Evolutionary conservation across 2,888 invertebrate genomes (phyloP), one percentile per base, ranked within the genome.

Genomic region (Argyresthia goedartella): DNA sequence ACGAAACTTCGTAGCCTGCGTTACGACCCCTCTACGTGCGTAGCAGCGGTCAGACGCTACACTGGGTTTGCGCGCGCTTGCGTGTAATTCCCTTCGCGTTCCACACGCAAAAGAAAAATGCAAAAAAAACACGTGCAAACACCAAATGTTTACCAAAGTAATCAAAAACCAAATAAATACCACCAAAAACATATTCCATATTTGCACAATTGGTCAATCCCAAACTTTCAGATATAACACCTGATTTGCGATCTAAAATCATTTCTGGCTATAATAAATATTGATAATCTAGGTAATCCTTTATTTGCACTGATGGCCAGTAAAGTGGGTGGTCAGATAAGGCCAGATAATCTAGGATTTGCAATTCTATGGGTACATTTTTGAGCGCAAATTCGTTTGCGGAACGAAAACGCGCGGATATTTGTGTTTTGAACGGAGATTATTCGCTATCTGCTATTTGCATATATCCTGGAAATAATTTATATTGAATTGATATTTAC

Each of bases 291-390:
- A 62, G 64, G 68, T 80, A 78, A 82, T 81, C 81, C 78, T 25
- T 69, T 84, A 71, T 84, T 82, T 80, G 68, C 81, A 79, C 60
- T 76, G 71, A 69, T 71, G 71, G 78, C 74, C 71, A 56, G 69
- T 84, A 73, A 78, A 82, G 82, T 82, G 82, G 74, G 67, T 69
- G 65, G 54, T 59, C 65, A 63, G 84, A 84, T 84, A 84, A 84
- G 77, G 61, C 59, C 67, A 74, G 69, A 70, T 72, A 71, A 64
- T 73, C 41, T 67, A 57, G 60, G 71, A 65, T 67, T 57, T 65
- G 61, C 56, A 63, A 69, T 76, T 71, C 67, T 71, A 76, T 76
- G 76, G 73, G 73, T 66, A 62, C 69, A 65, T 72, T 67, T 69
- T 69, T 60, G 59, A 33, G 43, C 25, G n/a, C 50, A 50, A 50